Evolutionary conservation across 2,888 invertebrate genomes (phyloP).

Genomic region (Caenorhabditis panamensis): DNA sequence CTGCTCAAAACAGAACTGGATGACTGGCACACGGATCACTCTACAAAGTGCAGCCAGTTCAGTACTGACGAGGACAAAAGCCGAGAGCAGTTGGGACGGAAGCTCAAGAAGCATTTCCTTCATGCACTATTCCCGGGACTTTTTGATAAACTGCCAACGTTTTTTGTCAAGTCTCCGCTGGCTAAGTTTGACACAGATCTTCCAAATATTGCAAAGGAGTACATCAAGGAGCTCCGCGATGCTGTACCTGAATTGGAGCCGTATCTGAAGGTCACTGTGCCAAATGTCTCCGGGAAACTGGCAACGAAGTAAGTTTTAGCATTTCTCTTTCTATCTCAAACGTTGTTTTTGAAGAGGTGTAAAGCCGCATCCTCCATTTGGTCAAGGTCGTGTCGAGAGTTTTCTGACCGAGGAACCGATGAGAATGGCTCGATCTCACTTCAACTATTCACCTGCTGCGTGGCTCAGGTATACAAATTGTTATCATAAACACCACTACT

Average conservation of each 20-base stretch:
- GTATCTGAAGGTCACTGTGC: constrained; percentile 50
- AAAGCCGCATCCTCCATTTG: constrained; percentile 45
- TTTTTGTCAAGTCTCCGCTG: constrained; percentile 84
- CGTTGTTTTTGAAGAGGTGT: constrained; percentile 20
- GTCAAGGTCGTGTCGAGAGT: constrained; percentile 71
- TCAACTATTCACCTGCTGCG: constrained; percentile 60
- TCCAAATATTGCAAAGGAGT: constrained; percentile 72
- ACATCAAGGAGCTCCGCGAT: constrained; percentile 63
- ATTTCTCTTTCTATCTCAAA: background rate
- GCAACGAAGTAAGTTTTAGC: constrained; percentile 28
- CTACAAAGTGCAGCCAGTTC: constrained; percentile 82
- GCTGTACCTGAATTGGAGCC: constrained; percentile 55
- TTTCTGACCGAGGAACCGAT: constrained; percentile 74
- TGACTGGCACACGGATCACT: constrained; percentile 70
- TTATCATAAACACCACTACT: background rate
- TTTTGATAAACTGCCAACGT: constrained; percentile 89
- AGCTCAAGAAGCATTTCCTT: constrained; percentile 89
- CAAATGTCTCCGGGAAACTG: constrained; percentile 42
- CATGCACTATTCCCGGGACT: constrained; percentile 89
- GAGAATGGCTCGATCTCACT: constrained; percentile 66
- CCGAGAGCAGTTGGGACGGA: constrained; percentile 88
- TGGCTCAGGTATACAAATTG: constrained; percentile 65
- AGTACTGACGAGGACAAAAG: constrained; percentile 90
- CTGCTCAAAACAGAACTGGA: constrained; percentile 71
- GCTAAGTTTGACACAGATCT: constrained; percentile 72